Conservation (phyloP, 2,113 vertebrate genomes). For the Brienomyrus longianalis region DNA sequence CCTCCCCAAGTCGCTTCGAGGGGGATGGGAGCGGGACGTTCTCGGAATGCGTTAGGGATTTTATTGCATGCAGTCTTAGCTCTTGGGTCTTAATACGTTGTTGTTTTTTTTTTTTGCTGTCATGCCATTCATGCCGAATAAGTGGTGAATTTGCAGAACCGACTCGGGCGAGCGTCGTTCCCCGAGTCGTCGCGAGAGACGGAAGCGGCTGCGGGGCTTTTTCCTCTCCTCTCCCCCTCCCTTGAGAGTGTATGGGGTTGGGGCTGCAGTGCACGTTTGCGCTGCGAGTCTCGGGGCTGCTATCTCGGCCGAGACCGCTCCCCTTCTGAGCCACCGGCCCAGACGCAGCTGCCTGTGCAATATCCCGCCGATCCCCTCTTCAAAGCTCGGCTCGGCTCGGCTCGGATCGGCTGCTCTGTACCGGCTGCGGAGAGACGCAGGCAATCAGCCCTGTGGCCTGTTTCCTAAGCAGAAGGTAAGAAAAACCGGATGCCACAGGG, state of each 20-base stretch:
- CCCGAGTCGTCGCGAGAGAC: not conserved
- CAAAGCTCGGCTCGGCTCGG: not conserved
- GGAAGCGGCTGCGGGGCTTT: slow-evolving; percentile 4
- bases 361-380: not conserved
- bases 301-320: not conserved
- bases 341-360: not conserved
- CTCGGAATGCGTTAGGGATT: not conserved
- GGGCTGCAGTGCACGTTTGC: not conserved
- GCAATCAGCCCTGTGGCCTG: slow-evolving; percentile 4
- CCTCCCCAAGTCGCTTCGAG: not conserved
- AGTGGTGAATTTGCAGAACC: not conserved
- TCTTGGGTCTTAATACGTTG: not conserved
- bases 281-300: not conserved
- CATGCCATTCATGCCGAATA: not conserved
- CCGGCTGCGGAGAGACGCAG: not conserved
- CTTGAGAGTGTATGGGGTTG: not conserved
- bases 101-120: not conserved
- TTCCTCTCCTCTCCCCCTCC: not conserved
- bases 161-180: not conserved
- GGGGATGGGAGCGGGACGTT: not conserved
- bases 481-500: not conserved
- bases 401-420: not conserved
- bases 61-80: not conserved
- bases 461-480: slow-evolving; percentile 4
- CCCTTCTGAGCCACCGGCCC: not conserved